A percentile compares a stretch with the other conserved stretches of the same genome.
Evolutionary conservation across 1,140 invertebrate genomes (phyloP).

Genomic region (Varroa destructor): DNA sequence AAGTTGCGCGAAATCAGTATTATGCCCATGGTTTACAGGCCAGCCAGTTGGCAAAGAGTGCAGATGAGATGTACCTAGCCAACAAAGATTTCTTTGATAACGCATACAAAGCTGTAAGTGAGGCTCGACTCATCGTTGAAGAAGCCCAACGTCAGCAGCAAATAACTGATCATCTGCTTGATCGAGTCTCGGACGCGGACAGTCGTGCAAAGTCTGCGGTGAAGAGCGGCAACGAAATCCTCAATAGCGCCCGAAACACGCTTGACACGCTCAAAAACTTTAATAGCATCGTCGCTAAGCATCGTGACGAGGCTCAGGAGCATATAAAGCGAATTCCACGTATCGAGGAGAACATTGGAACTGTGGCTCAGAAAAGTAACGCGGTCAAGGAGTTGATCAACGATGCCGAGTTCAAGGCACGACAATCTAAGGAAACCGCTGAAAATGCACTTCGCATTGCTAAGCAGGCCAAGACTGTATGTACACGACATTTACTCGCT

Average conservation of each 20-base stretch:
- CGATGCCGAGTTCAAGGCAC: slow-evolving; percentile 61
- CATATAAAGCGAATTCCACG: slow-evolving; percentile 41
- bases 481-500: no score
- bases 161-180: slow-evolving; percentile 49
- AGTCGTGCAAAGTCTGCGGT: slow-evolving; percentile 63
- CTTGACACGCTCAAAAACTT: slow-evolving; percentile 66
- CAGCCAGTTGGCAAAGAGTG: neutral
- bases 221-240: slow-evolving; percentile 60
- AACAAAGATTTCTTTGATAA: neutral
- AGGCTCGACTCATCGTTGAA: slow-evolving; percentile 39
- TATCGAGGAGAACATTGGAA: slow-evolving; percentile 50
- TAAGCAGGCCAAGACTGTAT: neutral
- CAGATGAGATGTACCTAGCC: neutral
- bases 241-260: slow-evolving; percentile 53
- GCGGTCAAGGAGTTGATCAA: slow-evolving; percentile 47
- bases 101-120: neutral
- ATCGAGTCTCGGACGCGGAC: slow-evolving; percentile 53
- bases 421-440: slow-evolving; percentile 56
- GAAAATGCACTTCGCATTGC: slow-evolving; percentile 56
- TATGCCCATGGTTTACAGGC: neutral
- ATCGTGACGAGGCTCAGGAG: slow-evolving; percentile 48
- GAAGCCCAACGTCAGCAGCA: slow-evolving; percentile 47
- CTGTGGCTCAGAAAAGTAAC: slow-evolving; percentile 48
- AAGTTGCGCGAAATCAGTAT: no score
- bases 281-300: slow-evolving; percentile 44